Percentiles rank a stretch among this genome's conserved stretches.
phyloP scores from a whole-genome alignment of 2,888 invertebrate genomes.

The Drosophila neotestacea region DNA sequence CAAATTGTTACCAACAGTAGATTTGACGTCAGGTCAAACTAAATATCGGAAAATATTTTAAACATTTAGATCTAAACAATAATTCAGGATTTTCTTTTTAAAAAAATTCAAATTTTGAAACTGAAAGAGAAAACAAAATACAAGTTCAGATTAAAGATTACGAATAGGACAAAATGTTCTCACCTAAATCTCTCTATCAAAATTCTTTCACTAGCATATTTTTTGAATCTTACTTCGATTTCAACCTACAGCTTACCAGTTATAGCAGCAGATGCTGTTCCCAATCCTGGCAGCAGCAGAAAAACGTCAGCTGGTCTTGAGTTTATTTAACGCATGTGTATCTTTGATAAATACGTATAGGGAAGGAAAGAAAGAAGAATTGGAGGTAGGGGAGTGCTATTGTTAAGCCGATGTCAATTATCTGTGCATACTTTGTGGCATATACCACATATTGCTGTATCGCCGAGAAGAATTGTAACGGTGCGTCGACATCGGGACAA shows the following conservation, averaged over 20 bases:
- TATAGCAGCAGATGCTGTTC: background rate
- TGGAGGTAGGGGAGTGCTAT: background rate
- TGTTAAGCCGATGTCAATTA: constrained; percentile 65
- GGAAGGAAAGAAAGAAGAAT: background rate
- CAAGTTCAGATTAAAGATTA: too few species aligned
- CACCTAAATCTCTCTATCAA: too few species aligned
- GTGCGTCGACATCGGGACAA: constrained; percentile 47
- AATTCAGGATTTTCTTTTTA: too few species aligned
- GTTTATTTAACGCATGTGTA: constrained; percentile 43
- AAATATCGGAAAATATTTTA: too few species aligned
- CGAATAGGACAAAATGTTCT: too few species aligned
- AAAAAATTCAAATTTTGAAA: too few species aligned
- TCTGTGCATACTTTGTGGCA: constrained; percentile 63
- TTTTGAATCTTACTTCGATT: too few species aligned
- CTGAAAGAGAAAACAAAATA: too few species aligned
- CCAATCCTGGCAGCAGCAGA: background rate
- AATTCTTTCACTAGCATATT: background rate
- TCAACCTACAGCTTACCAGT: background rate
- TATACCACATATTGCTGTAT: constrained; percentile 33
- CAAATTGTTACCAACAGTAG: too few species aligned
- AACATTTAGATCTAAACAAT: too few species aligned
- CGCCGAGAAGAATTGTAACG: constrained; percentile 43
- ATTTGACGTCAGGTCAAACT: too few species aligned
- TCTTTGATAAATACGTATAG: constrained; percentile 32
- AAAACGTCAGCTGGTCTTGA: background rate